Percentiles rank a stretch among this genome's conserved stretches.
Conservation (phyloP, 2,888 invertebrate genomes). For the Melieria crassipennis region DNA sequence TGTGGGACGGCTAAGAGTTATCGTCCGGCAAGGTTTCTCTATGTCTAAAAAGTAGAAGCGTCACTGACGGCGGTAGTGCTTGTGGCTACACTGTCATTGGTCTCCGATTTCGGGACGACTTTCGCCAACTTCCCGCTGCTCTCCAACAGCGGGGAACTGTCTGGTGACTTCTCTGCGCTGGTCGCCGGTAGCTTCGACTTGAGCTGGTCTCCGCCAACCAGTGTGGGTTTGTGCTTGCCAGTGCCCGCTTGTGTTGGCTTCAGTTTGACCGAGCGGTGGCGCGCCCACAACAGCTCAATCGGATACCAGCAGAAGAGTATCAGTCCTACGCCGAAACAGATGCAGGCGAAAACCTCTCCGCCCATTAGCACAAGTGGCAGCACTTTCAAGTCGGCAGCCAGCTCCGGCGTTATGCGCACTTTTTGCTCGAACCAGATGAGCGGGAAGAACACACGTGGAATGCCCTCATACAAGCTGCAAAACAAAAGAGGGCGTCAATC, state of each 20-base stretch:
- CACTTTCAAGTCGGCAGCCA: constrained; percentile 69
- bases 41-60: background rate
- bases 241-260: constrained; percentile 48
- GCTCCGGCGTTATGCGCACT: constrained; percentile 70
- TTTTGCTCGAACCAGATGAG: constrained; percentile 82
- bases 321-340: constrained; percentile 66
- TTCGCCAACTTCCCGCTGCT: constrained; percentile 23
- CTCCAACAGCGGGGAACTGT: constrained; percentile 56
- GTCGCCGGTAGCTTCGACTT: constrained; percentile 46
- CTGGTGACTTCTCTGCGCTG: constrained; percentile 47
- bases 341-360: constrained; percentile 67
- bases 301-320: constrained; percentile 63
- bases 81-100: constrained; percentile 33
- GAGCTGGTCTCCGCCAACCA: constrained; percentile 44
- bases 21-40: too few species aligned
- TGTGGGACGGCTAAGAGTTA: too few species aligned
- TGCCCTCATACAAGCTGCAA: constrained; percentile 72
- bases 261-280: constrained; percentile 46
- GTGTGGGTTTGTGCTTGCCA: constrained; percentile 45
- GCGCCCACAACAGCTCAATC: constrained; percentile 45
- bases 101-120: constrained; percentile 48
- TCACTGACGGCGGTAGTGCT: constrained; percentile 37
- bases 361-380: constrained; percentile 68
- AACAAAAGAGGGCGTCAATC: background rate
- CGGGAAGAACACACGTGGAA: constrained; percentile 77